Percentiles rank a stretch among this genome's conserved stretches.
phyloP scores from a whole-genome alignment of 2,888 invertebrate species.

The Dusona sp. region DNA sequence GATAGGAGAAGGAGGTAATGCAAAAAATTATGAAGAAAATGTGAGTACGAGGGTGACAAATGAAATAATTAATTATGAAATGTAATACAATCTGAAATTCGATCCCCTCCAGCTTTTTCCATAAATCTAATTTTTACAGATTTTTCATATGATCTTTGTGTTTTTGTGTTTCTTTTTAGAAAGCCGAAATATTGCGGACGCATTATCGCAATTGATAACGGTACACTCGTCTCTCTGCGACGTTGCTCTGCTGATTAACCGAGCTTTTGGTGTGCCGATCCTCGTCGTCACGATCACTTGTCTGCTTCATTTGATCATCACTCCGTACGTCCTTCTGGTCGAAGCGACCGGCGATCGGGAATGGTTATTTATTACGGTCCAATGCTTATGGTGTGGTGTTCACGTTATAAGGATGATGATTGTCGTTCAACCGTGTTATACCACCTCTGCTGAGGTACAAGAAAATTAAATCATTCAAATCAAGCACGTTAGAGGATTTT shows the following conservation, averaged over 20 bases:
- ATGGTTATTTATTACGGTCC: constrained; percentile 86
- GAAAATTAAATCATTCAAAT: neutral
- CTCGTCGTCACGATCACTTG: constrained; percentile 87
- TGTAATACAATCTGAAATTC: neutral
- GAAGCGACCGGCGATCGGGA: constrained; percentile 86
- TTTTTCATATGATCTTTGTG: neutral
- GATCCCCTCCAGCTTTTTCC: neutral
- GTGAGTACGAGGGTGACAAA: neutral
- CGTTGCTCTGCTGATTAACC: constrained; percentile 85
- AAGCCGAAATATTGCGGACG: constrained; percentile 78
- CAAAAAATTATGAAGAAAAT: constrained; percentile 17
- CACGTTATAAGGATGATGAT: constrained; percentile 86
- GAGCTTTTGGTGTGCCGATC: constrained; percentile 86
- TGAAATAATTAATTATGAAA: neutral
- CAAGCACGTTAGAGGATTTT: neutral
- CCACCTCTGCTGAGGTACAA: constrained; percentile 86
- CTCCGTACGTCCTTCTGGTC: constrained; percentile 87
- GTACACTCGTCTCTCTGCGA: constrained; percentile 86
- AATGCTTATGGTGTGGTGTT: constrained; percentile 87
- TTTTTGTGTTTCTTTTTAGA: constrained; percentile 70
- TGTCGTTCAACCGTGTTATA: constrained; percentile 87
- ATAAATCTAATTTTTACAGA: neutral
- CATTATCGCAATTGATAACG: constrained; percentile 85
- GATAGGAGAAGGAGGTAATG: constrained; percentile 70
- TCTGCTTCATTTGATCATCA: constrained; percentile 87